These are phyloP conservation scores for Drosophila acutilabella DNA, from an alignment of 2,888 invertebrate species.

Conservation along the genomic window DNA sequence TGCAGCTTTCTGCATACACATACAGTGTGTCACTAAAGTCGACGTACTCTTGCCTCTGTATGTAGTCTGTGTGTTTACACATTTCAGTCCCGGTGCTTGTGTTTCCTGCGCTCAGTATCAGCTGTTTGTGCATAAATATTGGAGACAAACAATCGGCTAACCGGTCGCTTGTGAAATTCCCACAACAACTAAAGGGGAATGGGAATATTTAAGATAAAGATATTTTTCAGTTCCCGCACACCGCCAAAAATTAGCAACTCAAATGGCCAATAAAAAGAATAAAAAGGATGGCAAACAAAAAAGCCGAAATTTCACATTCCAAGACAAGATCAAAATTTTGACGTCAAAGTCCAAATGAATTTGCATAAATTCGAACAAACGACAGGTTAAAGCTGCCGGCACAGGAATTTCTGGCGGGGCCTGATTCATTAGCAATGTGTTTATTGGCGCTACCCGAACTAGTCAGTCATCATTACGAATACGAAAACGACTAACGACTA, in stretches of 20 bases:
- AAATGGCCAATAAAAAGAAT: constrained; percentile 30
- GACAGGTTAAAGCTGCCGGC: constrained; percentile 52
- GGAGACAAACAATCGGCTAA: constrained; percentile 20
- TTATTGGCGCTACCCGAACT: constrained; percentile 61
- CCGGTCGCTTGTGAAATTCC: constrained; percentile 65
- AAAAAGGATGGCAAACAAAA: constrained; percentile 9
- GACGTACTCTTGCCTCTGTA: too few relatives aligned
- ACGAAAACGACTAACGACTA: background rate
- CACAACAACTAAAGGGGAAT: constrained; percentile 34
- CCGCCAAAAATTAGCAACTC: constrained; percentile 60
- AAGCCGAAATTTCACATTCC: constrained; percentile 79
- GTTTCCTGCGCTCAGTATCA: constrained; percentile 25
- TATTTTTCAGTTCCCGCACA: constrained; percentile 6
- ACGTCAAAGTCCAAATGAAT: constrained; percentile 78
- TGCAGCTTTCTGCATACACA: background rate
- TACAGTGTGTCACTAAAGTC: too few relatives aligned
- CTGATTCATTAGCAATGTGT: constrained; percentile 74
- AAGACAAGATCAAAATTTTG: constrained; percentile 59
- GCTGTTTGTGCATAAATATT: constrained; percentile 52
- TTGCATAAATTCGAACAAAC: constrained; percentile 58
- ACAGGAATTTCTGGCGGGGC: constrained; percentile 74
- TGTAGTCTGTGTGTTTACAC: background rate
- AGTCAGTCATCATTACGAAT: constrained; percentile 61
- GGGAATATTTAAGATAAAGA: background rate
- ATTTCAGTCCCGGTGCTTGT: background rate